Evolutionary conservation across 2,888 invertebrate species (phyloP), one percentile per base, ranked within the genome.

Genomic region (Polietes domitor): DNA sequence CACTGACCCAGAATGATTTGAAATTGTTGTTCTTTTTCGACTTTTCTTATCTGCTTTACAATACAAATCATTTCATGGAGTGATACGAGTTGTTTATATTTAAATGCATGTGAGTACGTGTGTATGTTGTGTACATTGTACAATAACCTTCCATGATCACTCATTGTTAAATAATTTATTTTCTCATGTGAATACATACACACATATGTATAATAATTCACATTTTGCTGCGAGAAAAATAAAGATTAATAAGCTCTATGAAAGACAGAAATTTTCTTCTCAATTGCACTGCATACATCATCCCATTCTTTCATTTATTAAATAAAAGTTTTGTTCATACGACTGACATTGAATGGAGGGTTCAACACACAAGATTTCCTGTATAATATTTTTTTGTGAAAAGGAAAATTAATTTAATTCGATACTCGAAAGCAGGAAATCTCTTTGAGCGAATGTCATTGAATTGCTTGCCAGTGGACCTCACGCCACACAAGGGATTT

Each of bases 131-230:
- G n/a, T n/a, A n/a, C n/a, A n/a, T n/a, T n/a, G n/a, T n/a, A n/a
- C n/a, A 26, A 58, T 9, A 24, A 58, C 15, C 58, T 58, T 2
- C 26, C 24, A 24, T 15, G 2, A 24, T 26, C 26, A 26, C 19
- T 58, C 58, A 58, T 58, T 58, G 58, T 58, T 58, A 26, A 58
- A 58, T 26, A 58, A 58, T 58, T 58, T 58, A 58, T 58, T 58
- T 58, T 24, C 58, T 58, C 15, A 15, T 24, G 15, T 58, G 26
- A 10, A 24, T 24, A 37, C 37, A 1, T 12, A 3, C 37, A 1
- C 37, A n/a, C 37, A 9, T n/a, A n/a, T n/a, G 50, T 24, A 58
- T 6, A 19, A 53, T 15, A 58, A 24, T 58, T 58, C 58, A 58
- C 10, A 26, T 24, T 26, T 24, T 58, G 9, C 17, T 24, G 58